A percentile compares a stretch with the other conserved stretches of the same genome.
These are phyloP conservation scores for Chorisops tibialis DNA, from an alignment of 2,888 invertebrate species.

Conservation along the genomic window DNA sequence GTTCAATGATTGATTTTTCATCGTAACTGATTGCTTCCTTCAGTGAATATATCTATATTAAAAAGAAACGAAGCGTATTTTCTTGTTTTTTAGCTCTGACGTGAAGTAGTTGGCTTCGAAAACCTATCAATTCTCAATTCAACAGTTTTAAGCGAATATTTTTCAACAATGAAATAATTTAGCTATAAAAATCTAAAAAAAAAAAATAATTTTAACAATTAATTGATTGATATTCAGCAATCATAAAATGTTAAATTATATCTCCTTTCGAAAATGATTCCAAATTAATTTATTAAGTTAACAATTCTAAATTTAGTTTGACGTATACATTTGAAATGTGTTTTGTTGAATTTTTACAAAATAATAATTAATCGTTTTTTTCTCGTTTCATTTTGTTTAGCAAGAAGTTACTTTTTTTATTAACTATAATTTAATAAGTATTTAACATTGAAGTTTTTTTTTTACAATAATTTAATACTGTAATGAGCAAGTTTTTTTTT, in stretches of 20 bases:
- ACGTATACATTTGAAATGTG: slow-evolving; percentile 32
- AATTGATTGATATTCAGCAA: too few species aligned
- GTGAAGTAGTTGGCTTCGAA: too few species aligned
- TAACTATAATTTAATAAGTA: background rate
- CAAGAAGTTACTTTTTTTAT: background rate
- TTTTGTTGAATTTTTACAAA: slow-evolving; percentile 13
- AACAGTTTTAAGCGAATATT: too few species aligned
- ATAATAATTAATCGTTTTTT: background rate
- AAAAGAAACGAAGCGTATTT: too few species aligned
- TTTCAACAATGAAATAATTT: too few species aligned
- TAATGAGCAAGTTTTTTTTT: slow-evolving; percentile 24
- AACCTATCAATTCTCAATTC: too few species aligned
- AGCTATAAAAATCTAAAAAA: too few species aligned
- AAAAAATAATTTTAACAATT: too few species aligned
- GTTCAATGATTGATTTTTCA: too few species aligned
- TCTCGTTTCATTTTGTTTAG: background rate
- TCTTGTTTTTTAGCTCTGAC: too few species aligned
- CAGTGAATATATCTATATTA: too few species aligned
- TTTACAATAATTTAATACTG: slow-evolving; percentile 29
- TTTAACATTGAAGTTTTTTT: background rate
- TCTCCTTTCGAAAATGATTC: background rate
- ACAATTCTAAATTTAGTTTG: slow-evolving; percentile 18
- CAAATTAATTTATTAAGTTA: slow-evolving; percentile 6
- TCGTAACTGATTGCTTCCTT: too few species aligned
- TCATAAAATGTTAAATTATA: background rate